Base-by-base conservation (phyloP, 2,888 invertebrate species). In the Diadegma fenestrale region DNA sequence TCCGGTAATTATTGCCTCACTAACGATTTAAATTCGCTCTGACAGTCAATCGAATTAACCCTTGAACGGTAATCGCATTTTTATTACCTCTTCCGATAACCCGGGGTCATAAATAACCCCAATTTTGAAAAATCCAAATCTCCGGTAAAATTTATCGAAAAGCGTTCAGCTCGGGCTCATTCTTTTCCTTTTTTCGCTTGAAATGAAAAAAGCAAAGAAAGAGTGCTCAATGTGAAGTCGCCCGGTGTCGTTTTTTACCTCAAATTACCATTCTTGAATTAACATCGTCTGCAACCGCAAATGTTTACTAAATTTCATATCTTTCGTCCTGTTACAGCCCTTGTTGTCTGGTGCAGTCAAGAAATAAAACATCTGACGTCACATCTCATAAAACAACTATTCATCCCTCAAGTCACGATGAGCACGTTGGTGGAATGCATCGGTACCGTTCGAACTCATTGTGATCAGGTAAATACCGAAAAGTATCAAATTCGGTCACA, bases 281-380 rank as follows among this genome's bases (percentile, higher is more conserved):
- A n/a, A n/a, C n/a, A n/a, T 19, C 8, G 8, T 26, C 14, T 14
- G 58, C 26, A 2, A 58, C 26, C 0, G 14, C 26, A 6, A 58
- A 58, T 26, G 3, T 14, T 26, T 12, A 3, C 37, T 37, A 58
- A 5, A 14, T 1, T 58, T 8, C 54, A 58, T 43, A 10, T 83
- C 43, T 33, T 45, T 7, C 2, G 68, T 84, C 73, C 51, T 54
- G 82, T 72, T 93, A 54, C 93, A 96, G 97, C 97, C 78, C 97
- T 99, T 88, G 96, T 98, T 86, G 97, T 98, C 6, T 99, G 99
- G 99, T 97, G 97, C 88, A 97, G 97, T 91, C 95, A 96, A 87
- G 98, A 98, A 94, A 94, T 98, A 81, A 96, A 96, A 90, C 95
- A 97, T 90, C 96, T 98, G 91, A 97, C 97, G 89, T 96, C 96